Evolutionary conservation across 1,140 invertebrate genomes (phyloP), one percentile per base, ranked within the genome.

Genomic region (Drosophila pseudoananassae): DNA sequence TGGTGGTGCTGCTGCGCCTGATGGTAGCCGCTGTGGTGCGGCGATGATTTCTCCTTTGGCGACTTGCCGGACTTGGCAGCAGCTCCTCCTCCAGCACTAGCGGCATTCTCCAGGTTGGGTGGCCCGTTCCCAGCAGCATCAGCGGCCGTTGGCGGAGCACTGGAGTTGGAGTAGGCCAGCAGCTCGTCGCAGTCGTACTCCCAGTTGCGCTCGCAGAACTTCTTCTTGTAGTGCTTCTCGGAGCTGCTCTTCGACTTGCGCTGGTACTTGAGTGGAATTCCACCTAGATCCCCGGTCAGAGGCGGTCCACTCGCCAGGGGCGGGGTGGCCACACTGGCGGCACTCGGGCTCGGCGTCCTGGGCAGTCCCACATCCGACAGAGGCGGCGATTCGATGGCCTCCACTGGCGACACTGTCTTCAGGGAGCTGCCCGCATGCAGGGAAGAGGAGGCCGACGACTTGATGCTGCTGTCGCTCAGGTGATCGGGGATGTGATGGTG

Each of bases 161-260:
- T 84, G 2, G 82, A 88, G 55, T 91, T 91, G 9, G 90, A 90
- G 58, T 90, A 91, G 5, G 78, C 77, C 55, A 91, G 46, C 36
- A 91, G 29, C 27, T 93, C 92, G 74, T 93, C 85, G 78, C 93
- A 90, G 92, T 93, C 92, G 84, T 94, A 92, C 84, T 94, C 93
- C 92, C 94, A 94, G 51, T 94, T 93, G 14, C 94, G 92, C 76
- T 95, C 95, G 80, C 95, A 95, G 85, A 95, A 96, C 78, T 96
- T 96, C 91, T 96, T 96, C 75, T 96, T 96, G 78, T 95, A 96
- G 82, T 96, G 95, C 76, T 95, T 94, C 43, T 94, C 92, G n/a
- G 92, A 92, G 23, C 92, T 91, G 27, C 88, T 92, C 54, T 94
- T 94, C n/a, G 93, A 93, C 71, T 94, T 94, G 4, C 94, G 92